Percentiles rank a stretch among this genome's conserved stretches.
phyloP scores from a whole-genome alignment of 2,113 vertebrate species.

The Gopherus evgoodei region DNA sequence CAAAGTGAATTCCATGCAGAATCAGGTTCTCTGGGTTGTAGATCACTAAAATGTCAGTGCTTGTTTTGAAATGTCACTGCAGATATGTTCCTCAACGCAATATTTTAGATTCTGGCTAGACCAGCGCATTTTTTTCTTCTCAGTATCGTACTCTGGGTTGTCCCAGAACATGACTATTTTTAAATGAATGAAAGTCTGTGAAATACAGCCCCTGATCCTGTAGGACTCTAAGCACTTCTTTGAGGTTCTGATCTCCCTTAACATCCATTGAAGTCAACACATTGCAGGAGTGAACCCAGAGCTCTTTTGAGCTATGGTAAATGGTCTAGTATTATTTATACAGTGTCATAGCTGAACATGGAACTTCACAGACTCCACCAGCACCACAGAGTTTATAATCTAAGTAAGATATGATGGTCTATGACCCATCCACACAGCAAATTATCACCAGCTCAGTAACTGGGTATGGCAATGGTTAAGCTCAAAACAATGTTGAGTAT shows the following conservation, averaged over 20 bases:
- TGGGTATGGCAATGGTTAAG: background rate
- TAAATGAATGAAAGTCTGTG: background rate
- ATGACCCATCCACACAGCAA: background rate
- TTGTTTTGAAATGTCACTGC: conserved; percentile 54
- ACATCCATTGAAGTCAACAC: background rate
- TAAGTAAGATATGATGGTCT: background rate
- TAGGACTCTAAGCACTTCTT: background rate
- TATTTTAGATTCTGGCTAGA: background rate
- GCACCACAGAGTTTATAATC: background rate
- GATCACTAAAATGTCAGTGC: conserved; percentile 33
- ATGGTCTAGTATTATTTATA: background rate
- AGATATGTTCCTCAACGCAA: conserved; percentile 16
- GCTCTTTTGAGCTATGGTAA: background rate
- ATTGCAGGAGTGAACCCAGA: accelerated
- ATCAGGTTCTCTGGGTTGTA: background rate
- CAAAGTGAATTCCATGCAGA: conserved; percentile 27
- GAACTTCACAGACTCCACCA: background rate
- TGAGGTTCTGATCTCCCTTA: background rate
- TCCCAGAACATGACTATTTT: background rate
- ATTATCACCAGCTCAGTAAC: background rate
- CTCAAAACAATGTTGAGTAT: background rate
- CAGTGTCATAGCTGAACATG: background rate
- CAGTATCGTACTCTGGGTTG: background rate
- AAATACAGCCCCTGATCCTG: background rate
- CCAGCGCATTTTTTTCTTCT: background rate